phyloP scores from a whole-genome alignment of 2,797 vertebrate genomes.

The Squalus acanthias region DNA sequence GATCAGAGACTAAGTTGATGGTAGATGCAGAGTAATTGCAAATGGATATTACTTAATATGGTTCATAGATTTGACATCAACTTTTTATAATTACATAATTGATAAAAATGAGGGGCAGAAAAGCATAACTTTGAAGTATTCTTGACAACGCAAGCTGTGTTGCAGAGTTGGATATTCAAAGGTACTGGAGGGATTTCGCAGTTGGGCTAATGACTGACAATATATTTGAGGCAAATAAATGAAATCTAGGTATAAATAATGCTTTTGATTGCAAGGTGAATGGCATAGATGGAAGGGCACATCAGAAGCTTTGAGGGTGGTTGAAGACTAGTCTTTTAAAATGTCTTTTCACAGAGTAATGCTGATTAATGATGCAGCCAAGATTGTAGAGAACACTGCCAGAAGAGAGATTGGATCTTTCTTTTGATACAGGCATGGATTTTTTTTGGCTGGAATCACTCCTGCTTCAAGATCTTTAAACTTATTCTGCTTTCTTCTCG shows the following conservation, averaged over 20 bases:
- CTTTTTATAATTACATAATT: background rate
- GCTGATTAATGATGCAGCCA: background rate
- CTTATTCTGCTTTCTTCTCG: background rate
- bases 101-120: no score
- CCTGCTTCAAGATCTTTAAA: no score
- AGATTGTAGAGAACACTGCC: background rate
- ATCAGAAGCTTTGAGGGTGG: background rate
- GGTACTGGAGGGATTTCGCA: background rate
- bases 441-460: background rate
- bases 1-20: no score
- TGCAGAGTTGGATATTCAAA: background rate
- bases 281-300: background rate
- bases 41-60: background rate
- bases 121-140: no score
- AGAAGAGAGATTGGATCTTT: background rate
- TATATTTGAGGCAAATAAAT: background rate
- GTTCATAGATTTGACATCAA: background rate
- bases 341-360: background rate
- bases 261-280: background rate
- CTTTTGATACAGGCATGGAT: background rate
- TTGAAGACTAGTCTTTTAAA: background rate
- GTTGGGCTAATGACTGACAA: background rate
- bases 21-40: background rate
- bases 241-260: background rate
- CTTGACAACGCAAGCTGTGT: no score